Base-by-base conservation (phyloP, 2,888 invertebrate genomes). In the Ommatoiulus sabulosus region DNA sequence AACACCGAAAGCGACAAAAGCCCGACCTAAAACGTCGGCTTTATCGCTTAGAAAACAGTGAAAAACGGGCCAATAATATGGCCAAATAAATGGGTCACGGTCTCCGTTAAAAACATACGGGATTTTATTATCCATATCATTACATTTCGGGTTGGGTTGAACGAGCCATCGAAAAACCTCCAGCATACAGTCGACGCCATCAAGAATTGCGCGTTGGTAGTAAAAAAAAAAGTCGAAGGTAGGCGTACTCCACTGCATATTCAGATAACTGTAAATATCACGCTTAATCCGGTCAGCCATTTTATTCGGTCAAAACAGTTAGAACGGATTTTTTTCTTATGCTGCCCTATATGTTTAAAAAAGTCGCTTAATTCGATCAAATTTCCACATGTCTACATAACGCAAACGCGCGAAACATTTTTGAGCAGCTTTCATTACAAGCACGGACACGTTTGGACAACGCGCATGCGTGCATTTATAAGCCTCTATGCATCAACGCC, bases 81-180 rank as follows among this genome's bases (percentile, higher is more conserved):
- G 0, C 63, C 63, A 63, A 63, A 63, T 63, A 63, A 63, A 63
- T 63, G 20, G 63, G 63, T 63, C 63, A 63, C 7, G 63, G 63
- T 63, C 63, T 63, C 7, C 63, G 63, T 20, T 63, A 20, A 63
- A 63, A 63, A 63, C n/a, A 20, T 17, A 63, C 63, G 20, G 20
- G 20, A 63, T 63, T 63, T 63, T 63, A 63, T 63, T 63, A 63
- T 63, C 63, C 63, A 63, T 63, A 63, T 63, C 63, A 63, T 63
- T 63, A 20, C 20, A 63, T 63, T 63, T 63, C 63, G 63, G 20
- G 63, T 63, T n/a, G 63, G 63, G 63, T 63, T 63, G 63, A 63
- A 20, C 12, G 63, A 63, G 63, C 63, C 63, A 63, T 63, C 63
- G 20, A 63, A 20, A 63, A 63, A 63, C 1, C 35, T 35, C 35